Evolutionary conservation across 1,140 invertebrate genomes (phyloP).

Genomic region (Stenopsyche tienmushanensis): DNA sequence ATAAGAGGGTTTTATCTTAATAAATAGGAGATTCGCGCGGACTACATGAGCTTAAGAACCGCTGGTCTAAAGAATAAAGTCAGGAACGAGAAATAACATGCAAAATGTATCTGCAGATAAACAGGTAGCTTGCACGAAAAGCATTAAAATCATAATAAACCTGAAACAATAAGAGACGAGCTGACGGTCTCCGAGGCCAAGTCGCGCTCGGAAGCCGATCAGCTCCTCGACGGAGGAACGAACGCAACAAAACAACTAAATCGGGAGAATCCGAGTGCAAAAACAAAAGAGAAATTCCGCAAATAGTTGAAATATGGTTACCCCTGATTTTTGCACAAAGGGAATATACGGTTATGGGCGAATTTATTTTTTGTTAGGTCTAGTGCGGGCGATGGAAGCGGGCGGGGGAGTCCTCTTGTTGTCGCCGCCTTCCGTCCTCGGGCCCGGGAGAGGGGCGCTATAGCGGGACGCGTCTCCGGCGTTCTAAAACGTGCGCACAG

Average conservation of each 20-base stretch:
- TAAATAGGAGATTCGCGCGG: too few relatives aligned
- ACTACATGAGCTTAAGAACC: too few relatives aligned
- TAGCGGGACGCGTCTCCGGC: constrained; percentile 49
- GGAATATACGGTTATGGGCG: not conserved
- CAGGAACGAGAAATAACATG: too few relatives aligned
- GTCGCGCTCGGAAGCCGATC: too few relatives aligned
- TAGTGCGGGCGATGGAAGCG: constrained; percentile 50
- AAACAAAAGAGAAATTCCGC: not conserved
- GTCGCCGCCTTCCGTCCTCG: not conserved
- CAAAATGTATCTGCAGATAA: too few relatives aligned
- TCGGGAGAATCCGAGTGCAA: not conserved
- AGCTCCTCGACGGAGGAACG: not conserved
- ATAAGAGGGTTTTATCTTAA: too few relatives aligned
- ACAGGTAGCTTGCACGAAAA: too few relatives aligned
- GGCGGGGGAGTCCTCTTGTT: constrained; percentile 47
- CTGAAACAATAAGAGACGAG: too few relatives aligned
- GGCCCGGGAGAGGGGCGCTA: constrained; percentile 44
- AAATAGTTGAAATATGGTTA: not conserved
- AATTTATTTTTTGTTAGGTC: constrained; percentile 52
- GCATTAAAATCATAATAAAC: too few relatives aligned
- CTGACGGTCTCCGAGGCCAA: too few relatives aligned
- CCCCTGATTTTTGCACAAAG: not conserved
- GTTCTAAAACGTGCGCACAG: constrained; percentile 36
- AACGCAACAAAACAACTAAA: not conserved
- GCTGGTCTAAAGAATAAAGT: too few relatives aligned